Percentiles rank a stretch among this genome's conserved stretches.
Evolutionary conservation across 2,113 vertebrate genomes (phyloP).

Genomic region (Leptosomus discolor): DNA sequence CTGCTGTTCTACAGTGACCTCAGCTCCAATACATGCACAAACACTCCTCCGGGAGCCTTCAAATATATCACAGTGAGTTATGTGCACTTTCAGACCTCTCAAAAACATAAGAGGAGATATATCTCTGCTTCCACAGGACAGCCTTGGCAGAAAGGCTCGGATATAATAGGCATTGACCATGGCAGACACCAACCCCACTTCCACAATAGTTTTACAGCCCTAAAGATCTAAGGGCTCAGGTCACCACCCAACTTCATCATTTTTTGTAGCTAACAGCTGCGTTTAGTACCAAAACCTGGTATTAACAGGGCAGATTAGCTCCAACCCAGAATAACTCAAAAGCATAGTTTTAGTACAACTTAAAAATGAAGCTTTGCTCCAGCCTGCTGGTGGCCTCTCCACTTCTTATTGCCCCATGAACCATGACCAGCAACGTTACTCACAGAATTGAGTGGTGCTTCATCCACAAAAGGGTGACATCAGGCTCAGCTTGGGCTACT

Average conservation of each 20-base stretch:
- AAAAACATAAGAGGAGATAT: not conserved
- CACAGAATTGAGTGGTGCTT: fast-evolving
- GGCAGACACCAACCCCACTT: not conserved
- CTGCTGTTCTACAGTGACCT: not conserved
- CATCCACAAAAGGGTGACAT: not conserved
- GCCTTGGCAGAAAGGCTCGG: not conserved
- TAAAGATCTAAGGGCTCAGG: not conserved
- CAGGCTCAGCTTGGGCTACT: not conserved
- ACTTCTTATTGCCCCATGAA: not conserved
- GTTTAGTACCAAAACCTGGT: not conserved
- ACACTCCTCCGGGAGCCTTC: not conserved
- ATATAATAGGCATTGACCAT: fast-evolving
- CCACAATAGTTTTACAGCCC: not conserved
- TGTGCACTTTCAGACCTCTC: not conserved
- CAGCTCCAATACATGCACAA: not conserved
- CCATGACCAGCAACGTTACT: fast-evolving
- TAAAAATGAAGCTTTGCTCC: not conserved
- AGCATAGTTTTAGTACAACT: not conserved
- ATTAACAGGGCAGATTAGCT: not conserved
- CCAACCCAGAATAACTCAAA: not conserved
- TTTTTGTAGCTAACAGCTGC: not conserved
- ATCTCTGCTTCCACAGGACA: not conserved
- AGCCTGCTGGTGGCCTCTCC: not conserved
- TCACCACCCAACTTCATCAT: not conserved
- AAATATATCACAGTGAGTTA: not conserved